Base-by-base conservation (phyloP, 2,113 vertebrate species). In the Heliornis fulica region DNA sequence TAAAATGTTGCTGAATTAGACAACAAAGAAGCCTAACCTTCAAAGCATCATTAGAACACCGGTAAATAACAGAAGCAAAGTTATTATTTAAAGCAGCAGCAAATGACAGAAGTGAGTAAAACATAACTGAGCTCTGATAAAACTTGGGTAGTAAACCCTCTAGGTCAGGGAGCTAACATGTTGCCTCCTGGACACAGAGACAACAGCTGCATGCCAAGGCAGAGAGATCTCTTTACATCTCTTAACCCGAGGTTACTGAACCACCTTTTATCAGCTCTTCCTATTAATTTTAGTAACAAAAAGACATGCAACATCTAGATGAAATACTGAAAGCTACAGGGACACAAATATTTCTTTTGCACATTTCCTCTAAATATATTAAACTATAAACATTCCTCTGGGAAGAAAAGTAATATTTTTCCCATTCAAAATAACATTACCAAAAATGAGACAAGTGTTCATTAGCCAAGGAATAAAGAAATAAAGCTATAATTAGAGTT, bases 1-100 rank as follows among this genome's bases (percentile, higher is more conserved):
- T 96, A 83, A 34, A 60, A 69, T 80, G 36, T 93, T 87, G 51
- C 38, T 94, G 91, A 96, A 86, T 90, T 85, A 78, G 70, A 97
- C 64, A 89, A 83, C 10, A 80, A 79, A 88, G 38, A 85, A 54
- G 20, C 5, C 21, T 68, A 78, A 60, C 9, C 7, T 43, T 48
- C 59, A 41, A n/a, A 10, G n/a, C 7, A 66, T 10, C 29, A 68
- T 10, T 14, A 75, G 41, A 70, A 57, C 9, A 61, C 7, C 11
- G 13, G 3, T 59, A 87, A 94, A 41, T 8, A 64, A 68, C 17
- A 46, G 6, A 82, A 54, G 2, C 9, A 54, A 83, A 65, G 5
- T 18, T 64, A 60, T 29, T 81, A 63, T 16, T 45, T 63, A 83
- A 86, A 77, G 20, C 14, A 56, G 31, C 4, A n/a, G 26, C 20